Evolutionary conservation across 2,113 vertebrate genomes (phyloP).

Genomic region (Peucedramus taeniatus): DNA sequence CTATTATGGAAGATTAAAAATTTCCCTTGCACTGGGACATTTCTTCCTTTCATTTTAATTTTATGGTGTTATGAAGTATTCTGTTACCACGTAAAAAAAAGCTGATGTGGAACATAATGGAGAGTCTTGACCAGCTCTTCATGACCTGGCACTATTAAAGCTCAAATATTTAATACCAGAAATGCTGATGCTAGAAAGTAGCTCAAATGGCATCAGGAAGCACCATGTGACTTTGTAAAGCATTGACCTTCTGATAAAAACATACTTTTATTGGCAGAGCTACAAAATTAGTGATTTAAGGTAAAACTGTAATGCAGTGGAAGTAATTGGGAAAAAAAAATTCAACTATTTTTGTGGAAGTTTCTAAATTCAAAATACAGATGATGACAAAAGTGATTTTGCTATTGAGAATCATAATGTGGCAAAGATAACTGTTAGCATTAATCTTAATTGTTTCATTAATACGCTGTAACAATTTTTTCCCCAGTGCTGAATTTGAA

Average conservation of each 20-base stretch:
- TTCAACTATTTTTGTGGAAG: not conserved
- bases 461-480: not conserved
- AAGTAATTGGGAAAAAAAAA: not conserved
- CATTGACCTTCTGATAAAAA: not conserved
- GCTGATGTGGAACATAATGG: not conserved
- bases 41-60: not conserved
- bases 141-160: not conserved
- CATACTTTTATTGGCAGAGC: not conserved
- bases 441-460: not conserved
- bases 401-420: not conserved
- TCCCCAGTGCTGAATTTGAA: not conserved
- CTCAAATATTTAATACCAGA: not conserved
- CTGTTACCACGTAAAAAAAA: not conserved
- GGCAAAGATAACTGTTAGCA: not conserved
- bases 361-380: not conserved
- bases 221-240: not conserved
- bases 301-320: not conserved
- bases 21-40: not conserved
- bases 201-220: not conserved
- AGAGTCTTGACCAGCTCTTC: not conserved
- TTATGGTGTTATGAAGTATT: not conserved
- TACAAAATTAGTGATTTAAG: not conserved
- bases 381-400: not conserved
- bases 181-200: not conserved
- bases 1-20: not conserved